These are phyloP conservation scores for Dermochelys coriacea DNA, from an alignment of 2,797 vertebrate genomes.

Conservation along the genomic window DNA sequence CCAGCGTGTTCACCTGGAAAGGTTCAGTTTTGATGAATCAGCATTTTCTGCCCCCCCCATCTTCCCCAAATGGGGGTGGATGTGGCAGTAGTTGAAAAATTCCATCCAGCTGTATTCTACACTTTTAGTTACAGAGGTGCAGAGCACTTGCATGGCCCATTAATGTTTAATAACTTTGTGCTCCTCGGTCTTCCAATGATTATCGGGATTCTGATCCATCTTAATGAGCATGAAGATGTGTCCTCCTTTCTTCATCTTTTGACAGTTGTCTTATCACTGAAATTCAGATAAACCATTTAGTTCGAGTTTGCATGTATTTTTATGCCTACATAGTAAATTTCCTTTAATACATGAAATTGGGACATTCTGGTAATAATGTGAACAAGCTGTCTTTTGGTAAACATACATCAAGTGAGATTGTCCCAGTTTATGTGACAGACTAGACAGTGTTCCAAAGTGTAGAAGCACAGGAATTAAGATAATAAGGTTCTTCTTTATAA, in stretches of 20 bases:
- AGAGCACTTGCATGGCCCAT: too few relatives aligned
- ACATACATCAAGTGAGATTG: neutral
- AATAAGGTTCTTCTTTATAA: neutral
- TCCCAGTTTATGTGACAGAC: neutral
- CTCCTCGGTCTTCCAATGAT: neutral
- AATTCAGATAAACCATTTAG: fast-evolving
- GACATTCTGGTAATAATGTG: neutral
- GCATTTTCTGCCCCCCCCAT: too few relatives aligned
- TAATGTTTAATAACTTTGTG: fast-evolving
- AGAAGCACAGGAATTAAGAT: neutral
- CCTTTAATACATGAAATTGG: neutral
- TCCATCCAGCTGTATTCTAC: too few relatives aligned
- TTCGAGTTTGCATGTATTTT: neutral
- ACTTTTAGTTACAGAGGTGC: too few relatives aligned
- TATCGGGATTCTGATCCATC: neutral
- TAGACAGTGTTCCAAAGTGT: conserved; percentile 20
- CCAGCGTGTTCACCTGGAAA: too few relatives aligned
- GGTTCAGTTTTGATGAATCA: too few relatives aligned
- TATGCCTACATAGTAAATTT: neutral
- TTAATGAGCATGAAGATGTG: neutral
- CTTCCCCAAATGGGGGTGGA: too few relatives aligned
- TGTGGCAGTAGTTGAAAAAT: too few relatives aligned
- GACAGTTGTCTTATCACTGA: neutral
- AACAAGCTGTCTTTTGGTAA: neutral
- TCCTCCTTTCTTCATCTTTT: neutral